phyloP scores from a whole-genome alignment of 2,888 invertebrate species.

The Trachelus iudaicus region DNA sequence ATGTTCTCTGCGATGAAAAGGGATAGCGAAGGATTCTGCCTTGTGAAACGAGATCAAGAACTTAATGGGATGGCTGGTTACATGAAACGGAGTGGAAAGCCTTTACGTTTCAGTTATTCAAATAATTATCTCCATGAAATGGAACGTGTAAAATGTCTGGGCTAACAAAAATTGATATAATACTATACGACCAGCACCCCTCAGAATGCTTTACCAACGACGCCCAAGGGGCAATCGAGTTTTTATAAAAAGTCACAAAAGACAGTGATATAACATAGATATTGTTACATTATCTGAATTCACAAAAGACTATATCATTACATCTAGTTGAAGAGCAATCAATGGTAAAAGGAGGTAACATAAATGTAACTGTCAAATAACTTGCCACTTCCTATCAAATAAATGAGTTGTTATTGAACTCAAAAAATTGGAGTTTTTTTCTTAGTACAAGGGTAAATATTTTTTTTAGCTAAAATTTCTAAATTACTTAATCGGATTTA shows the following conservation, averaged over 20 bases:
- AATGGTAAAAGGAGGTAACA: not conserved
- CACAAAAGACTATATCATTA: too few relatives aligned
- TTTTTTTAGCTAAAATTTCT: not conserved
- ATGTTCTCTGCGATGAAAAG: not conserved
- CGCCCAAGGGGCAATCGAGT: not conserved
- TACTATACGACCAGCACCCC: not conserved
- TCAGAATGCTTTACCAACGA: not conserved
- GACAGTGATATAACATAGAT: not conserved
- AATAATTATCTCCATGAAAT: not conserved
- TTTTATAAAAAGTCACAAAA: not conserved
- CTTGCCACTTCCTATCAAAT: not conserved
- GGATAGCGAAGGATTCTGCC: not conserved
- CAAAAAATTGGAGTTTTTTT: not conserved
- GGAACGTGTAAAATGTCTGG: not conserved
- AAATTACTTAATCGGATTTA: not conserved
- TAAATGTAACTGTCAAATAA: not conserved
- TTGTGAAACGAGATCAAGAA: not conserved
- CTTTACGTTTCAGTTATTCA: not conserved
- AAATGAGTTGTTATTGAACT: not conserved
- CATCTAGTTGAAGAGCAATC: too few relatives aligned
- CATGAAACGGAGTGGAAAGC: not conserved
- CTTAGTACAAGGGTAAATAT: too few relatives aligned
- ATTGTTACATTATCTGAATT: not conserved
- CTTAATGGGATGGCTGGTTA: not conserved
- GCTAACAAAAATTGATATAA: not conserved